Evolutionary conservation across 2,797 vertebrate species (phyloP).

Genomic region (Borostomias antarcticus): DNA sequence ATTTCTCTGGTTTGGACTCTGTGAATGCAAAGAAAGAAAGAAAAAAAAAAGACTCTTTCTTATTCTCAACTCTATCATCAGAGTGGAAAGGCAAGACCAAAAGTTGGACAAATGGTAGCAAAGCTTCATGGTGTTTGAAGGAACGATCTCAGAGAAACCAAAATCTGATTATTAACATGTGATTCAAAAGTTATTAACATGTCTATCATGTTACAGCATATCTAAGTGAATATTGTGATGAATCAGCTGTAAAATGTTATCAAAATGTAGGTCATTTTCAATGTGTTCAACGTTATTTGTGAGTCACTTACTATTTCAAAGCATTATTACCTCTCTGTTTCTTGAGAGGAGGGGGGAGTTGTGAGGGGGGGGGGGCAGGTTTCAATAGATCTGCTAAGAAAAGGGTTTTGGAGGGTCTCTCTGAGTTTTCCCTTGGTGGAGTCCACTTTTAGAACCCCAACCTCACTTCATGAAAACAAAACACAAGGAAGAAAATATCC

Average conservation of each 20-base stretch:
- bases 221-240: neutral
- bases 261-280: neutral
- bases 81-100: slow-evolving; percentile 30
- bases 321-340: neutral
- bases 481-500: slow-evolving; percentile 68
- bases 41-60: slow-evolving; percentile 20
- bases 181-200: neutral
- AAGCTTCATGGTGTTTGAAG: neutral
- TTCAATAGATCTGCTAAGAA: slow-evolving; percentile 41
- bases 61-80: slow-evolving; percentile 25
- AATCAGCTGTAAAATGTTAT: neutral
- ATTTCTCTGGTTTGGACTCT: slow-evolving; percentile 52
- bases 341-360: neutral
- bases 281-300: neutral
- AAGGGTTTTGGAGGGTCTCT: slow-evolving; percentile 52
- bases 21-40: slow-evolving; percentile 32
- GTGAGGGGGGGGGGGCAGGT: slow-evolving; percentile 30
- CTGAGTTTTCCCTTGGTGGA: slow-evolving; percentile 57
- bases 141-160: neutral
- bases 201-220: no score
- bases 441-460: slow-evolving; percentile 69
- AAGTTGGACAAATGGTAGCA: neutral
- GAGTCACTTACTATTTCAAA: neutral
- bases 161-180: neutral
- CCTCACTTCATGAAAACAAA: slow-evolving; percentile 70